phyloP scores from a whole-genome alignment of 2,888 invertebrate species.

The Lycia hirtaria region DNA sequence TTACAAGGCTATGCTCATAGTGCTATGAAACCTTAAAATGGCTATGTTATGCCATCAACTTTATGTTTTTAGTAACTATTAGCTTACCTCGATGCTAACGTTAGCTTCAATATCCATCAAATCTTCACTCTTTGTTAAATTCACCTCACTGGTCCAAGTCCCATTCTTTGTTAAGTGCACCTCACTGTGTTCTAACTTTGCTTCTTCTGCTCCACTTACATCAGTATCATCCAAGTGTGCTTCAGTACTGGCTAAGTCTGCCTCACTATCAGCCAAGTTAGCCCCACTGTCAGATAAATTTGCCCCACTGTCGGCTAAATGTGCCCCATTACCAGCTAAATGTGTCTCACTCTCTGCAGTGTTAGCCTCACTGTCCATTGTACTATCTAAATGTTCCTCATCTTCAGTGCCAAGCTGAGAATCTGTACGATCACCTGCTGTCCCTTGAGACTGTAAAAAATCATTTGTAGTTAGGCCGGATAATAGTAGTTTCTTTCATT shows the following conservation, averaged over 20 bases:
- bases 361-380: slow-evolving; percentile 8
- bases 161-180: neutral
- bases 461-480: neutral
- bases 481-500: no score
- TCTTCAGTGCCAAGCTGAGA: slow-evolving; percentile 25
- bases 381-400: slow-evolving; percentile 16
- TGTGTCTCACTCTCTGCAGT: neutral
- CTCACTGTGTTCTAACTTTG: neutral
- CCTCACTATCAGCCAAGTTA: neutral
- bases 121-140: neutral
- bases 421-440: slow-evolving; percentile 1
- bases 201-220: neutral
- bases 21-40: no score
- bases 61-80: neutral
- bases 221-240: neutral
- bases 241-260: neutral
- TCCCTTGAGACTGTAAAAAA: slow-evolving; percentile 20
- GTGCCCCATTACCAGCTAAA: neutral
- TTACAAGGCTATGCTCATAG: no score
- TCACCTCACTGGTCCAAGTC: neutral
- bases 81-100: neutral
- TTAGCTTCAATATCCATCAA: neutral
- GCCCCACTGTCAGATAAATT: neutral
- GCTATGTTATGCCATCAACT: no score
- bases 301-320: neutral